Evolutionary conservation across 2,888 invertebrate genomes (phyloP), one percentile per base, ranked within the genome.

Genomic region (Habroteleia sp.): DNA sequence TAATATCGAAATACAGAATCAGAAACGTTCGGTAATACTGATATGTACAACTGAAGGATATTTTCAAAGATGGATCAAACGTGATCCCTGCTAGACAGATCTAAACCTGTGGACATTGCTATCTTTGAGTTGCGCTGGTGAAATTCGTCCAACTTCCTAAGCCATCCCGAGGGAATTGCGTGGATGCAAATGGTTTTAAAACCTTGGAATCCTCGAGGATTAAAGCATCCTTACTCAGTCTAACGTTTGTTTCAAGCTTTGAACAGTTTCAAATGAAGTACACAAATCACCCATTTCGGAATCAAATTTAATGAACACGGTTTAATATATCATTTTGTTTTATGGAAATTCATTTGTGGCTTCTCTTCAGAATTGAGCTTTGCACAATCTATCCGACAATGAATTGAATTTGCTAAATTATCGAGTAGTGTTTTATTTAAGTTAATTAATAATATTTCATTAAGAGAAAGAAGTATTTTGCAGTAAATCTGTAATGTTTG

Each of bases 11-110:
- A 52, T 41, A 17, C n/a, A 46, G 50, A 39, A 54, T 75, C 52
- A 48, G 41, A 65, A 52, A 58, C 41, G 56, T 65, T 63, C 65
- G 65, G 65, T 52, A 69, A 58, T 44, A 58, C 39, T 44, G 63
- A 74, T 46, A 74, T 69, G 44, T 71, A 54, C 60, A 54, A 76
- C 74, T 74, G 74, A 66, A 77, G 72, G 72, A 71, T 77, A 76
- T 80, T 77, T 80, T 77, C 80, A 80, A 80, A 76, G 69, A 79
- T 81, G 85, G 85, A 85, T 85, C 83, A 84, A 81, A 81, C 73
- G 78, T 82, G 82, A 85, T 84, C 83, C 80, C 54, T 68, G 72
- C 75, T 69, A 77, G 79, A 80, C 82, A 79, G 77, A 76, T 69
- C 75, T 81, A 79, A 84, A 82, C 81, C 81, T 63, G 78, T 56